A percentile compares a stretch with the other conserved stretches of the same genome.
Evolutionary conservation across 2,797 vertebrate genomes (phyloP).

Genomic region (Ispidina picta): DNA sequence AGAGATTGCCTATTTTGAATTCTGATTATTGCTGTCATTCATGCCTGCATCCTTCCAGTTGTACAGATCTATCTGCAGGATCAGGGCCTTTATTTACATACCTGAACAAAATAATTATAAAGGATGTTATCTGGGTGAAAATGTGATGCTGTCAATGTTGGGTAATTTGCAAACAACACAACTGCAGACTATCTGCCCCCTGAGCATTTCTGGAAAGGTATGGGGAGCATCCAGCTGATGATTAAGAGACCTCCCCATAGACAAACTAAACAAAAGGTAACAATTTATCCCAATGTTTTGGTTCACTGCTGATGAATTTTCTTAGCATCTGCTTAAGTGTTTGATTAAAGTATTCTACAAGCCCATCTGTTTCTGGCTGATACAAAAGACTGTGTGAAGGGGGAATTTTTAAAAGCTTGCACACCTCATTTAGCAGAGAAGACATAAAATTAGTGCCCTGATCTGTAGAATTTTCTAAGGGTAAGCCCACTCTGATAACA

Average conservation of each 20-base stretch:
- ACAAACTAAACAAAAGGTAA: conserved; percentile 71
- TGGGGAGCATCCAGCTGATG: not conserved
- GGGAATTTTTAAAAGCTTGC: conserved; percentile 67
- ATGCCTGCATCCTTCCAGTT: not conserved
- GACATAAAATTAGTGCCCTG: conserved; percentile 67
- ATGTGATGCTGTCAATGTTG: not conserved
- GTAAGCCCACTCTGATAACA: conserved; percentile 48
- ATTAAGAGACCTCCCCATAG: conserved; percentile 59
- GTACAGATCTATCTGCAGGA: not conserved
- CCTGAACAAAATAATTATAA: conserved; percentile 25
- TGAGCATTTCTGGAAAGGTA: conserved; percentile 23
- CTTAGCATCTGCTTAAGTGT: conserved; percentile 75
- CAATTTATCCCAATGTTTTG: conserved; percentile 72
- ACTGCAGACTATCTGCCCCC: not conserved
- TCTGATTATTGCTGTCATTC: not conserved
- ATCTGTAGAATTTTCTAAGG: conserved; percentile 64
- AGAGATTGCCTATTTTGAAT: not conserved
- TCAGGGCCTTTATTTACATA: not conserved
- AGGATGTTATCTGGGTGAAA: conserved; percentile 1
- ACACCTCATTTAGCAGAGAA: conserved; percentile 76
- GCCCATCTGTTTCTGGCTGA: conserved; percentile 77
- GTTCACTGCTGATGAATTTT: conserved; percentile 76
- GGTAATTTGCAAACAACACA: conserved; percentile 33
- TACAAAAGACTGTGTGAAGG: conserved; percentile 50
- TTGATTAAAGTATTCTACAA: conserved; percentile 75